Evolutionary conservation across 2,888 invertebrate genomes (phyloP).

Genomic region (Lissocephala sabroskyi): DNA sequence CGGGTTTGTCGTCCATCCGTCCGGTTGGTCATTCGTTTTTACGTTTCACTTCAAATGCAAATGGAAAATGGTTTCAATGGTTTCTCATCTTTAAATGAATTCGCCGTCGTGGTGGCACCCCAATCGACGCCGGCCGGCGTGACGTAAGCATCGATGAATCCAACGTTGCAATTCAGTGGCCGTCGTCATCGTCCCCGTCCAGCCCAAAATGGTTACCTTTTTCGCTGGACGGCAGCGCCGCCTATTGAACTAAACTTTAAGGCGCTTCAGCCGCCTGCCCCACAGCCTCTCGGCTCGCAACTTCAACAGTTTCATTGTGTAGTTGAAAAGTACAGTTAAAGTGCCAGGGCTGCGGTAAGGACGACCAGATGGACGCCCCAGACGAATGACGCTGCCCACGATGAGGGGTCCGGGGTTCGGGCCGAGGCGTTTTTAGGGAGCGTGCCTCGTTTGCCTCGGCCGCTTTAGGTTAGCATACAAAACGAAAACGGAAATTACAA

Average conservation of each 20-base stretch:
- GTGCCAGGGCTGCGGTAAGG: conserved; percentile 17
- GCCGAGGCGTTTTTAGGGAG: too few relatives aligned
- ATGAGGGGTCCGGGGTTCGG: too few relatives aligned
- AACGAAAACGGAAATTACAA: conserved; percentile 62
- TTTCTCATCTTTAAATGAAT: conserved; percentile 43
- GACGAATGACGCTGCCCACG: too few relatives aligned
- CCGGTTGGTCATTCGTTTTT: conserved; percentile 10
- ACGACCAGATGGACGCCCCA: too few relatives aligned
- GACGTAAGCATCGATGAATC: background rate
- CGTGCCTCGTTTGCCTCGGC: conserved; percentile 8
- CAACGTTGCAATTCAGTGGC: conserved; percentile 10
- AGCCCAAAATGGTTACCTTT: conserved; percentile 18
- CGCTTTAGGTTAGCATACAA: conserved; percentile 46
- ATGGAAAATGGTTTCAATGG: conserved; percentile 34
- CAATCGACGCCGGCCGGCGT: too few relatives aligned
- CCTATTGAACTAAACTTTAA: conserved; percentile 2
- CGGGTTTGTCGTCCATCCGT: too few relatives aligned
- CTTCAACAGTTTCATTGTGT: conserved; percentile 26
- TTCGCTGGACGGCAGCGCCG: background rate
- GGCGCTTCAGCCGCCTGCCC: conserved; percentile 17
- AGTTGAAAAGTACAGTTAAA: conserved; percentile 23
- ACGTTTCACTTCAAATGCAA: conserved; percentile 38
- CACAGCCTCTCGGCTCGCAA: background rate
- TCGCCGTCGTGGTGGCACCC: conserved; percentile 7
- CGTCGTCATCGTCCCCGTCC: conserved; percentile 20